Percentiles rank a stretch among this genome's conserved stretches.
Evolutionary conservation across 1,140 invertebrate species (phyloP).

Genomic region (Drosophila littoralis): DNA sequence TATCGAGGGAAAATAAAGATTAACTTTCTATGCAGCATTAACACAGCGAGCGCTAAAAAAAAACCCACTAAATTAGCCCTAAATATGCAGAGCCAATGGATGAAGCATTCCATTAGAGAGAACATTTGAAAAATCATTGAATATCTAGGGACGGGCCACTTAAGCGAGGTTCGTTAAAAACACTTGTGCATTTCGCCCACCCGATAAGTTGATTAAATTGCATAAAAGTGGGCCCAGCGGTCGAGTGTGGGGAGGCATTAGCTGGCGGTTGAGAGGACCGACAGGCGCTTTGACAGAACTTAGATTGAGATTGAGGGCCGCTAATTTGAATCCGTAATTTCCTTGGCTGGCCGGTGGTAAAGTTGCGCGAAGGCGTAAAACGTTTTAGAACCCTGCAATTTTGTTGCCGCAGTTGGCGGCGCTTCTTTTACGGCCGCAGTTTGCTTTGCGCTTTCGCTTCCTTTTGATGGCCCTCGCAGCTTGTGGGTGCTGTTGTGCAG

Average conservation of each 20-base stretch:
- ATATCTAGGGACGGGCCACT: constrained; percentile 53
- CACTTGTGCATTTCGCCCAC: constrained; percentile 60
- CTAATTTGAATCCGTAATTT: constrained; percentile 83
- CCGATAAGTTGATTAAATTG: constrained; percentile 81
- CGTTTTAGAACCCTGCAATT: constrained; percentile 68
- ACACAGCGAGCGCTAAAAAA: background rate
- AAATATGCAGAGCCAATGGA: constrained; percentile 41
- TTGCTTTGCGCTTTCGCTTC: constrained; percentile 31
- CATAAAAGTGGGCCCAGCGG: constrained; percentile 61
- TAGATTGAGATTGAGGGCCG: constrained; percentile 80
- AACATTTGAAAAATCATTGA: constrained; percentile 72
- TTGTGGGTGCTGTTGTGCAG: background rate
- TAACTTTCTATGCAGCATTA: no score
- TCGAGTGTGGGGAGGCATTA: constrained; percentile 41
- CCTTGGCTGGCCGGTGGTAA: constrained; percentile 37
- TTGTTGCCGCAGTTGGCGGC: constrained; percentile 48
- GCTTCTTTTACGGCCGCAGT: constrained; percentile 62
- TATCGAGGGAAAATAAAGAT: no score
- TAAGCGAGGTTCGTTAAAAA: constrained; percentile 46
- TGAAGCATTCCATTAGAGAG: constrained; percentile 55
- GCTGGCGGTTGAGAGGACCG: constrained; percentile 32
- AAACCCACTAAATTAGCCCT: constrained; percentile 63
- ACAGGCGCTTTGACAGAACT: constrained; percentile 47
- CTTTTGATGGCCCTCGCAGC: constrained; percentile 29
- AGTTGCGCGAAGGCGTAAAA: constrained; percentile 48